A percentile compares a stretch with the other conserved stretches of the same genome.
These are phyloP conservation scores for Atrina japonica DNA, from an alignment of 2,888 invertebrate genomes.

Conservation along the genomic window DNA sequence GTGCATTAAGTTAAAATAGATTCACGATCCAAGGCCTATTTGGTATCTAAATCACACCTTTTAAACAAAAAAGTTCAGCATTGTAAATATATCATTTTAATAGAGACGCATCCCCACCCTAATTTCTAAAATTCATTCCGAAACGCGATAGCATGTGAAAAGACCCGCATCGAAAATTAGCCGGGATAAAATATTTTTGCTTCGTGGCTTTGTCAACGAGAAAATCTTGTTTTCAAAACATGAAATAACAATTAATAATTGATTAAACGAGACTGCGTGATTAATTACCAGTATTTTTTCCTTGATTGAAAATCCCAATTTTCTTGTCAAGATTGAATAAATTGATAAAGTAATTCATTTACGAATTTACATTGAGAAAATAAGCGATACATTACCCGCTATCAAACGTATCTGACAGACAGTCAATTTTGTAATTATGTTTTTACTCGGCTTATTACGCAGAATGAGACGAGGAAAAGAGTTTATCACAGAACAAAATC, in stretches of 20 bases:
- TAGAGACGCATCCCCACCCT: too few relatives aligned
- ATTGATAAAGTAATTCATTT: conserved; percentile 31
- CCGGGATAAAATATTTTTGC: too few relatives aligned
- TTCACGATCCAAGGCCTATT: too few relatives aligned
- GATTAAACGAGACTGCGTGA: conserved; percentile 22
- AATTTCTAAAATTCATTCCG: too few relatives aligned
- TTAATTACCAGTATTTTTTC: conserved; percentile 25
- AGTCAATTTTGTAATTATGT: conserved; percentile 35
- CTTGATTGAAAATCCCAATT: conserved; percentile 29
- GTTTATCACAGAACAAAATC: conserved; percentile 34
- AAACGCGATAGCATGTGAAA: too few relatives aligned
- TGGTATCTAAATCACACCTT: too few relatives aligned
- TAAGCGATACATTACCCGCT: conserved; percentile 24
- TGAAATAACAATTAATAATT: conserved; percentile 28
- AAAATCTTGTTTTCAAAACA: too few relatives aligned
- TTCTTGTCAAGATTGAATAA: conserved; percentile 30
- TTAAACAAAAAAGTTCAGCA: too few relatives aligned
- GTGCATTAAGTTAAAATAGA: too few relatives aligned
- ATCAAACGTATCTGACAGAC: conserved; percentile 17
- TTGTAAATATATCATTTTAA: too few relatives aligned
- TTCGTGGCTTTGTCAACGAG: too few relatives aligned
- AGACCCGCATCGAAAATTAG: too few relatives aligned
- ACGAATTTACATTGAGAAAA: neutral
- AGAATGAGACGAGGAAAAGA: conserved; percentile 26
- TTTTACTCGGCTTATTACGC: conserved; percentile 16